Evolutionary conservation across 2,888 invertebrate genomes (phyloP).

Genomic region (Anoncus sp.): DNA sequence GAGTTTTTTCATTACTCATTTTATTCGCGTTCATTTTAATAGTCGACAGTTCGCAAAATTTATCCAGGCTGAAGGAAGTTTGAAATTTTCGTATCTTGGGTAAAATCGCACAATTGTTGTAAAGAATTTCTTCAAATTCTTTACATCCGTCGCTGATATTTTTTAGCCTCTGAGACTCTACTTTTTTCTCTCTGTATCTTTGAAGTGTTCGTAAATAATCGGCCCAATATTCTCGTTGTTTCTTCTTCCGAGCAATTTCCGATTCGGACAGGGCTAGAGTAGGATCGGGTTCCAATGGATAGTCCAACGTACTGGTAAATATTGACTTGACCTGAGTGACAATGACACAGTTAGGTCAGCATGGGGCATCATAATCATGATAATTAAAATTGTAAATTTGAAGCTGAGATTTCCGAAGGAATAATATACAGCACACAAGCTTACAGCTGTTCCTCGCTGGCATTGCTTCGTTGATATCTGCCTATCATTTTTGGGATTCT

Average conservation of each 20-base stretch:
- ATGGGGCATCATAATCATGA: too few relatives aligned
- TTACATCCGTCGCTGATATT: slow-evolving; percentile 8
- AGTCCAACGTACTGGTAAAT: neutral
- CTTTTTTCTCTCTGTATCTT: neutral
- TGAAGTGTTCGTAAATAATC: slow-evolving; percentile 56
- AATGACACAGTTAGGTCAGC: too few relatives aligned
- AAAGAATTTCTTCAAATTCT: slow-evolving; percentile 12
- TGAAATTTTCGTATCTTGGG: neutral
- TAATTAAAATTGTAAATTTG: too few relatives aligned
- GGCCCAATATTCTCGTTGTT: slow-evolving; percentile 55
- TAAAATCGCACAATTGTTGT: neutral
- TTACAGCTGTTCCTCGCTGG: too few relatives aligned
- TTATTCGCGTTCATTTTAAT: neutral
- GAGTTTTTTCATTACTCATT: slow-evolving; percentile 49
- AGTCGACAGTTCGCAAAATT: neutral
- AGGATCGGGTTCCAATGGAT: slow-evolving; percentile 32
- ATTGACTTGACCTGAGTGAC: too few relatives aligned
- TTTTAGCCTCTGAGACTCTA: slow-evolving; percentile 15
- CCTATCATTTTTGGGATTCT: too few relatives aligned
- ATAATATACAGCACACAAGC: too few relatives aligned
- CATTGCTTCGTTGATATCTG: too few relatives aligned
- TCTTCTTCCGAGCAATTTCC: slow-evolving; percentile 38
- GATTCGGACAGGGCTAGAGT: slow-evolving; percentile 24
- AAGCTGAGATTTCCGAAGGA: too few relatives aligned
- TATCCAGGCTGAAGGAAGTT: neutral